Conservation (phyloP, 2,797 vertebrate genomes). For the Gallinago nigripennis region DNA sequence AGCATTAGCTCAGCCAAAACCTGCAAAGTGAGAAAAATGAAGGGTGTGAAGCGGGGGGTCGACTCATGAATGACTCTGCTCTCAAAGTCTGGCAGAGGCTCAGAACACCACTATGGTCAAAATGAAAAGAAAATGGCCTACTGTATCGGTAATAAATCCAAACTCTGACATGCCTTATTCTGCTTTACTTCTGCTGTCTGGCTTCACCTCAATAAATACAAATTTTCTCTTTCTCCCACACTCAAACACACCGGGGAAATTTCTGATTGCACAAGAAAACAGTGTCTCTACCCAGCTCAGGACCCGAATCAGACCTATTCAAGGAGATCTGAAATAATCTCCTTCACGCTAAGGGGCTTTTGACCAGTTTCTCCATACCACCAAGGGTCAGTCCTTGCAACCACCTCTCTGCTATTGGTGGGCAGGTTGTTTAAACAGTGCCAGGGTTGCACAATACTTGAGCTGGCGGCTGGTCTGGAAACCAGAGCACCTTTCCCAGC, state of each 20-base stretch:
- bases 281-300: not conserved
- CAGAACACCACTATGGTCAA: not conserved
- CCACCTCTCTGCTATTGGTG: fast-evolving
- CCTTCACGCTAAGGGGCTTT: fast-evolving
- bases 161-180: not conserved
- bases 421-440: not conserved
- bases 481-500: not conserved
- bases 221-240: not conserved
- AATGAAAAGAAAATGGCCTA: constrained; percentile 47
- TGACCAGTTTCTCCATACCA: not conserved
- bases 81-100: constrained; percentile 31
- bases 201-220: constrained; percentile 24
- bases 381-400: not conserved
- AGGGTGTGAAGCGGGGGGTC: constrained; percentile 31
- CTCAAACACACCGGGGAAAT: not conserved
- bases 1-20: constrained; percentile 66
- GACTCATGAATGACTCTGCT: not conserved
- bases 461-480: not conserved
- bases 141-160: constrained; percentile 19
- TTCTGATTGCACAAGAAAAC: not conserved
- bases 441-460: not conserved
- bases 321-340: not conserved
- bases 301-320: not conserved
- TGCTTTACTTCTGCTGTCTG: not conserved
- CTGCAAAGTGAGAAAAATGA: constrained; percentile 68